phyloP scores from a whole-genome alignment of 2,113 vertebrate genomes.

The Cinclus mexicanus region DNA sequence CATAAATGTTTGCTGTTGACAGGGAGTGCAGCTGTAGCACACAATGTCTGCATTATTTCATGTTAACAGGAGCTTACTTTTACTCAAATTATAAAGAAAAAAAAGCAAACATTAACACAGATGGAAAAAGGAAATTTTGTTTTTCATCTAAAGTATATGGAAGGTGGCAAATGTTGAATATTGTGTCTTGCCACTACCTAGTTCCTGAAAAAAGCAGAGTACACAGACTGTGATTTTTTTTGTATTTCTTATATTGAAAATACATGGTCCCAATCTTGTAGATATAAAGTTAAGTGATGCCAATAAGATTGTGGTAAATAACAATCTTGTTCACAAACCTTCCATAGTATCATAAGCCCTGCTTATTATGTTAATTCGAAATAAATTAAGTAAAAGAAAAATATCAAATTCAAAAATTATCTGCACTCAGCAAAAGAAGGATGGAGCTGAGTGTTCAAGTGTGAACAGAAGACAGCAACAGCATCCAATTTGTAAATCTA shows the following conservation, averaged over 20 bases:
- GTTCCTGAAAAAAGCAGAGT: background rate
- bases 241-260: background rate
- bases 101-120: background rate
- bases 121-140: background rate
- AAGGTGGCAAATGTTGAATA: background rate
- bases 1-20: background rate
- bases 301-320: background rate
- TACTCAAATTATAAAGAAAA: background rate
- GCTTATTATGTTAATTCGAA: background rate
- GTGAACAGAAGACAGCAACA: background rate
- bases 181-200: background rate
- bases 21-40: background rate
- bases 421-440: background rate
- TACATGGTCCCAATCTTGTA: rapidly evolving
- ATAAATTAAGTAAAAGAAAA: background rate
- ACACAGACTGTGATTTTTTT: rapidly evolving
- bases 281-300: background rate
- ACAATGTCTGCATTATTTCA: background rate
- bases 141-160: background rate
- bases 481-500: background rate
- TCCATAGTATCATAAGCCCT: background rate
- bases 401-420: background rate
- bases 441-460: background rate
- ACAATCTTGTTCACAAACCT: background rate
- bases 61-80: background rate